These are phyloP conservation scores for Microplitis demolitor DNA, from an alignment of 1,140 invertebrate genomes.

Conservation along the genomic window DNA sequence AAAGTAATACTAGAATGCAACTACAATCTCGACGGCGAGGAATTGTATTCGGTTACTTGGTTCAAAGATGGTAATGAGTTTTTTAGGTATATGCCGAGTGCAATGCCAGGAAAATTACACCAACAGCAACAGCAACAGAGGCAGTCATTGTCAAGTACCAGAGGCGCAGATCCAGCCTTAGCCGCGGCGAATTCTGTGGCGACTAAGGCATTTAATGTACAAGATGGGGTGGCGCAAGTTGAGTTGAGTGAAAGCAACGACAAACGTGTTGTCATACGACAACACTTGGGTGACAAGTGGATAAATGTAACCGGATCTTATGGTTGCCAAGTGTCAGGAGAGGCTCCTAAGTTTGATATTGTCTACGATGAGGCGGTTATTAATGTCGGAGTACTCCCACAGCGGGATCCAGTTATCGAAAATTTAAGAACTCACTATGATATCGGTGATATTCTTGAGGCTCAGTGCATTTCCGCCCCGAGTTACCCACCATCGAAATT, in stretches of 20 bases:
- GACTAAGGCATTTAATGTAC: constrained; percentile 59
- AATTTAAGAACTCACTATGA: constrained; percentile 65
- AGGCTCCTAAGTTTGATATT: constrained; percentile 63
- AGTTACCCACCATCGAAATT: constrained; percentile 74
- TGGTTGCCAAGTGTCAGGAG: constrained; percentile 66
- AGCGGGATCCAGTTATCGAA: constrained; percentile 45
- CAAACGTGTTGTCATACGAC: constrained; percentile 45
- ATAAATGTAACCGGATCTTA: constrained; percentile 61
- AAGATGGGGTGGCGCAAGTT: constrained; percentile 71
- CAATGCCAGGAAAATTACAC: not conserved
- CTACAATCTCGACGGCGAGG: constrained; percentile 60
- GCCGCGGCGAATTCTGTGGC: not conserved
- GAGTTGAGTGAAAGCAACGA: constrained; percentile 66
- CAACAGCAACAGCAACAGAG: no score
- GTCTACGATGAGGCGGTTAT: constrained; percentile 59
- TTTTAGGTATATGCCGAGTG: constrained; percentile 66
- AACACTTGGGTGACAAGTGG: constrained; percentile 32
- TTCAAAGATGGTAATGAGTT: constrained; percentile 70
- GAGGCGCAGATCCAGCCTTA: constrained; percentile 61
- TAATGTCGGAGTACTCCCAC: constrained; percentile 58
- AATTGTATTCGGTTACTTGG: constrained; percentile 71
- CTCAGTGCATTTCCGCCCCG: constrained; percentile 76
- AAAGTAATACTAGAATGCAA: constrained; percentile 61
- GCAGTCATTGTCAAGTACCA: no score
- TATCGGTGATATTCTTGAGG: constrained; percentile 73